Conservation (phyloP, 2,888 invertebrate genomes). For the Thyatira batis region DNA sequence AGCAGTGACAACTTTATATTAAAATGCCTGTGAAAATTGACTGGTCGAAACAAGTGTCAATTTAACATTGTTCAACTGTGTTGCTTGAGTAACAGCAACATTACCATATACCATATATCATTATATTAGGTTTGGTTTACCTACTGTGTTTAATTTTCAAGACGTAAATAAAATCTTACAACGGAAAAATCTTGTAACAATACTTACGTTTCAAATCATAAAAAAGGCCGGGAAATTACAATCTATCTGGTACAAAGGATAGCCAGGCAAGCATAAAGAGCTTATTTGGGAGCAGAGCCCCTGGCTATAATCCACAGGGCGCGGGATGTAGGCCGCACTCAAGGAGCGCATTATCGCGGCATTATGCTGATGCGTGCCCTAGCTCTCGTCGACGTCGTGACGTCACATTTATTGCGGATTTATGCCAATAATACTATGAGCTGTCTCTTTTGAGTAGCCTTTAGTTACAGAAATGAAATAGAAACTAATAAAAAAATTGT, state of each 20-base stretch:
- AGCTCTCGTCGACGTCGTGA: constrained; percentile 46
- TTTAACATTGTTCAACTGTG: constrained; percentile 33
- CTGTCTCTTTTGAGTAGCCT: constrained; percentile 5
- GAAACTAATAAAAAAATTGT: not conserved
- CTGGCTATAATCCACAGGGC: constrained; percentile 72
- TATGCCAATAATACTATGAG: constrained; percentile 22
- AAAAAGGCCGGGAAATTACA: constrained; percentile 35
- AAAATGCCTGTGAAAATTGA: constrained; percentile 37
- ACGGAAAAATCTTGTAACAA: constrained; percentile 13
- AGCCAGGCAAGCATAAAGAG: constrained; percentile 54
- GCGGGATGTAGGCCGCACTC: constrained; percentile 64
- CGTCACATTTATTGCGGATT: constrained; percentile 52
- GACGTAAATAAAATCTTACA: too few relatives aligned
- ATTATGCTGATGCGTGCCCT: constrained; percentile 76
- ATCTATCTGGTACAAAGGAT: constrained; percentile 49
- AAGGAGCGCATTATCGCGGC: constrained; percentile 72
- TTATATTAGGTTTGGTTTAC: too few relatives aligned
- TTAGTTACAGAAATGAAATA: not conserved
- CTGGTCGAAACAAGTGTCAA: constrained; percentile 28
- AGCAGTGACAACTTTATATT: constrained; percentile 39
- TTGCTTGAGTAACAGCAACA: too few relatives aligned
- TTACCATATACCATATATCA: too few relatives aligned
- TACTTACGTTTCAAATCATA: constrained; percentile 20
- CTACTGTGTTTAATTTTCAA: too few relatives aligned
- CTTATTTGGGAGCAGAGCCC: constrained; percentile 62